Evolutionary conservation across 2,888 invertebrate species (phyloP), one percentile per base, ranked within the genome.

Genomic region (Sicus ferrugineus): DNA sequence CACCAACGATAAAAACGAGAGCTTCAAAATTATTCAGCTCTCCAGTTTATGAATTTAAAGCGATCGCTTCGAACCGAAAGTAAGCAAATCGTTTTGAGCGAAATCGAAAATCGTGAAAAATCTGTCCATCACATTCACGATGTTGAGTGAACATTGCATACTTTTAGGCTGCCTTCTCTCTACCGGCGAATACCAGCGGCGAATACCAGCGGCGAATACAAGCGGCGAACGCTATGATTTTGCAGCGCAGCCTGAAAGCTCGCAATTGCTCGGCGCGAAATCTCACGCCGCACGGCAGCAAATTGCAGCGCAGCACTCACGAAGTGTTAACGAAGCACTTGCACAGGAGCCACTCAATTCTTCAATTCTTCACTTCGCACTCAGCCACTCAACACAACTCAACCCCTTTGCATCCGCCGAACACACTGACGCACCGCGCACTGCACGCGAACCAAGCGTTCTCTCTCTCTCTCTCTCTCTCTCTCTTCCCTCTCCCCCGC

Each of bases 291-390:
- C 42, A n/a, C 42, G 42, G 3, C 42, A 26, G 26, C 16, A 23
- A 54, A 54, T 54, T 54, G 28, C 26, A 38, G 7, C 61, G 61
- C 61, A 42, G 42, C 61, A 42, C 26, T 42, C 42, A 61, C 21
- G 23, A 42, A 61, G 61, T 61, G 61, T 61, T 61, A 61, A 42
- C 61, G 61, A 61, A 61, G 42, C 26, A 61, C 61, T 61, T 38
- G 21, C 42, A 38, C 14, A n/a, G 42, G 42, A 61, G 16, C 61
- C 61, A 61, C 61, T 61, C 28, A 38, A 42, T 38, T 42, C 26
- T 21, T 61, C 28, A 38, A 42, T 38, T 42, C 26, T 21, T 34
- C 21, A 42, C 42, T 21, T 23, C 42, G 26, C 26, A 16, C 61
- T 42, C 42, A 59, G 30, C 59, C 59, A 42, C 61, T 61, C 42